phyloP scores from a whole-genome alignment of 2,113 vertebrate species.

The Dipodomys spectabilis region DNA sequence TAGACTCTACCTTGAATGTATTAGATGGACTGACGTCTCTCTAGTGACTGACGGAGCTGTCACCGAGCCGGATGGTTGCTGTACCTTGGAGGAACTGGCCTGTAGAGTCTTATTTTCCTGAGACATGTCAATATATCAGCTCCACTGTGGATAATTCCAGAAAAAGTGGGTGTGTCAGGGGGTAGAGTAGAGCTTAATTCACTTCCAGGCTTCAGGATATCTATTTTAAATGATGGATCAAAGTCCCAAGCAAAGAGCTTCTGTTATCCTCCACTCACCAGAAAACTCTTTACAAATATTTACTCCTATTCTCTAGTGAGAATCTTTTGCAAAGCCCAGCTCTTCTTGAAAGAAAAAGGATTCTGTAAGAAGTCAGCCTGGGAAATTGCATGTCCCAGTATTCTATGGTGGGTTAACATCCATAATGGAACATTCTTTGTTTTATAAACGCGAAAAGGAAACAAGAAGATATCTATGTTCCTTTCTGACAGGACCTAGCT shows the following conservation, averaged over 20 bases:
- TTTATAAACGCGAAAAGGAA: constrained; percentile 21
- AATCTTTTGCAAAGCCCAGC: constrained; percentile 10
- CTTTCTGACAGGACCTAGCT: neutral
- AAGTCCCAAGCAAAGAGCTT: constrained; percentile 54
- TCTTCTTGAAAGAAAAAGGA: constrained; percentile 50
- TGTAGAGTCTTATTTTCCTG: constrained; percentile 23
- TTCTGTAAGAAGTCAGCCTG: neutral
- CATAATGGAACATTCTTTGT: neutral
- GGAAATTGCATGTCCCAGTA: neutral
- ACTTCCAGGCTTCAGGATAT: neutral
- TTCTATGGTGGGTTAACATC: neutral
- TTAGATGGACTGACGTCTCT: constrained; percentile 42
- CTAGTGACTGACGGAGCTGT: neutral
- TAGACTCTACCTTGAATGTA: constrained; percentile 22
- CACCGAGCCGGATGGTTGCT: neutral
- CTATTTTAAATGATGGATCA: constrained; percentile 48
- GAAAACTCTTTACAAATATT: constrained; percentile 60
- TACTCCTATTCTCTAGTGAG: constrained; percentile 12
- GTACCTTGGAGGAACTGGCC: neutral
- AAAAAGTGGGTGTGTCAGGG: neutral
- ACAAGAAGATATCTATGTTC: neutral
- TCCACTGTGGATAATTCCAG: neutral
- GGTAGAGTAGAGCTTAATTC: neutral
- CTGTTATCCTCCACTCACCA: constrained; percentile 36
- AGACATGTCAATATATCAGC: neutral